Evolutionary conservation across 2,888 invertebrate genomes (phyloP).

Genomic region (Caenorhabditis japonica): DNA sequence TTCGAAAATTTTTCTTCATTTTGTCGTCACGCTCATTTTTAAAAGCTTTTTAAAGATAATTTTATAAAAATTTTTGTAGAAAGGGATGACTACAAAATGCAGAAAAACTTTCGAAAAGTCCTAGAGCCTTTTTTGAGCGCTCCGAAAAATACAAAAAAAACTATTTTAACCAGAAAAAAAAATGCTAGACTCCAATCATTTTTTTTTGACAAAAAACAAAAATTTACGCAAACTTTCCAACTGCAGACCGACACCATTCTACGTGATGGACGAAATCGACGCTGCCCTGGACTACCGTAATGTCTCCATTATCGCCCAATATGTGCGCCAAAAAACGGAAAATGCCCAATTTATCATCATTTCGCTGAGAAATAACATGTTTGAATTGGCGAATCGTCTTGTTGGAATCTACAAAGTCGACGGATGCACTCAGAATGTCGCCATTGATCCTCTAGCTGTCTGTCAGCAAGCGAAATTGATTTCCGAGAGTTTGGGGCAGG

Average conservation of each 20-base stretch:
- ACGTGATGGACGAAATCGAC: conserved; percentile 85
- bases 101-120: too few species aligned
- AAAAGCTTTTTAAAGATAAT: too few species aligned
- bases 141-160: too few species aligned
- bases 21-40: too few species aligned
- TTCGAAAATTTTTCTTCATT: too few species aligned
- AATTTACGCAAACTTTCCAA: too few species aligned
- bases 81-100: too few species aligned
- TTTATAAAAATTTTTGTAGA: too few species aligned
- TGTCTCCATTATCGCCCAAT: conserved; percentile 96
- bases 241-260: conserved; percentile 91
- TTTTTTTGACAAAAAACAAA: too few species aligned
- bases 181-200: too few species aligned
- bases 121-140: too few species aligned
- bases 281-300: conserved; percentile 94
- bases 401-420: conserved; percentile 93
- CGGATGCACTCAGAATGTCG: conserved; percentile 60
- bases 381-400: conserved; percentile 90
- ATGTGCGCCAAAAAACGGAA: conserved; percentile 90
- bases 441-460: conserved; percentile 54
- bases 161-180: too few species aligned
- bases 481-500: conserved; percentile 20
- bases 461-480: conserved; percentile 22
- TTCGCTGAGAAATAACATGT: conserved; percentile 96
- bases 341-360: conserved; percentile 99